phyloP scores from a whole-genome alignment of 92 coral and sea anemone species.

The Chrysogorgia sp. region DNA sequence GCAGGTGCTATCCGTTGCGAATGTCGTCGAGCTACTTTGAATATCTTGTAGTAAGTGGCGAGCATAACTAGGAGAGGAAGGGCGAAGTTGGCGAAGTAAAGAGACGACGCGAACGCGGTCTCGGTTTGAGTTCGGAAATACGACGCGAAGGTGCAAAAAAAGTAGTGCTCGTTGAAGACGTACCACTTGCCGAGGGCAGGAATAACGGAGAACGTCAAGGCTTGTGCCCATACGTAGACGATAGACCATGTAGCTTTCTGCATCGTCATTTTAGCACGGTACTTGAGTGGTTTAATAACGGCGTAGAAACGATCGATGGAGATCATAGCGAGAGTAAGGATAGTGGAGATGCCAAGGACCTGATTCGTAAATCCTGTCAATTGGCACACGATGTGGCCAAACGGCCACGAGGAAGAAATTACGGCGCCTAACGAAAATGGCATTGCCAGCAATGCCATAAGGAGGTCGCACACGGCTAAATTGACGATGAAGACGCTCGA shows the following conservation, averaged over 20 bases:
- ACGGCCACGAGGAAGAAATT: constrained; percentile 76
- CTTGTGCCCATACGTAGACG: constrained; percentile 82
- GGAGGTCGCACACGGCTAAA: constrained; percentile 90
- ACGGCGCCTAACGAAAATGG: constrained; percentile 91
- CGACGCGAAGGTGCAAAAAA: constrained; percentile 86
- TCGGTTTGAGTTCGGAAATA: constrained; percentile 58
- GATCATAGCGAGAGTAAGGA: constrained; percentile 82
- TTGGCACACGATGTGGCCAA: constrained; percentile 82
- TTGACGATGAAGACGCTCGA: constrained; percentile 95
- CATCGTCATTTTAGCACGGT: constrained; percentile 94
- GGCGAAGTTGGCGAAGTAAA: constrained; percentile 80
- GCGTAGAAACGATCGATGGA: constrained; percentile 95
- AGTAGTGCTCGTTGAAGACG: constrained; percentile 71
- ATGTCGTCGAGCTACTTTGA: constrained; percentile 87
- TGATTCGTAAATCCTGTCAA: constrained; percentile 85
- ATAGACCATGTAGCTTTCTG: constrained; percentile 85
- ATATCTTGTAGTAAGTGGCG: constrained; percentile 81
- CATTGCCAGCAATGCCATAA: constrained; percentile 93
- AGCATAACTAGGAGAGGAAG: constrained; percentile 75
- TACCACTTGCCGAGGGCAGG: constrained; percentile 85
- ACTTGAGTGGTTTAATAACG: constrained; percentile 89
- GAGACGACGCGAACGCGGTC: constrained; percentile 68
- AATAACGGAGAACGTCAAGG: constrained; percentile 70
- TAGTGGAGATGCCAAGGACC: constrained; percentile 83
- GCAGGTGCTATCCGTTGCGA: constrained; percentile 97